Percentiles rank a stretch among this genome's conserved stretches.
Evolutionary conservation across 1,140 invertebrate genomes (phyloP).

Genomic region (Pachyrhynchus sulphureomaculatus): DNA sequence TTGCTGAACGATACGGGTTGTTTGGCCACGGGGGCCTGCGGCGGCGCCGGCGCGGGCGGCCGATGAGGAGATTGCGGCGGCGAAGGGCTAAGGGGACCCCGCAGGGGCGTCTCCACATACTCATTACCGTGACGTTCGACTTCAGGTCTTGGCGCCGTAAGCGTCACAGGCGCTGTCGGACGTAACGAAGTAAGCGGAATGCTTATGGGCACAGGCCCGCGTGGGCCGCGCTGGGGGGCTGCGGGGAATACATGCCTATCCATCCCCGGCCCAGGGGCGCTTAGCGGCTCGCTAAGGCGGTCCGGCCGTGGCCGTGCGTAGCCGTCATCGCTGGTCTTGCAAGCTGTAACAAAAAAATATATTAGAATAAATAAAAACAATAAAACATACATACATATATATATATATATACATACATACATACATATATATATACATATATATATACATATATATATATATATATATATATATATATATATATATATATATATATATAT

Average conservation of each 20-base stretch:
- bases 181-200: constrained; percentile 22
- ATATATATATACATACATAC: too few relatives aligned
- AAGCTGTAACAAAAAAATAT: constrained; percentile 38
- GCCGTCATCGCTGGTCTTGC: constrained; percentile 62
- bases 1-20: constrained; percentile 61
- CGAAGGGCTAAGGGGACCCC: constrained; percentile 48
- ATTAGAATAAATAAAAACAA: too few relatives aligned
- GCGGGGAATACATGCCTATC: constrained; percentile 62
- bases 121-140: constrained; percentile 76
- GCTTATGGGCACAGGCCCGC: constrained; percentile 45
- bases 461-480: too few relatives aligned
- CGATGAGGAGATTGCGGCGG: constrained; percentile 42
- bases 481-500: too few relatives aligned
- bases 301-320: constrained; percentile 33
- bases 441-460: too few relatives aligned
- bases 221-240: constrained; percentile 64
- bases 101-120: constrained; percentile 81
- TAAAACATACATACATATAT: too few relatives aligned
- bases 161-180: constrained; percentile 55
- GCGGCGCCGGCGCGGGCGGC: constrained; percentile 43
- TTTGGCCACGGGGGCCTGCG: constrained; percentile 56
- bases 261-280: constrained; percentile 55
- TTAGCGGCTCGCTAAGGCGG: constrained; percentile 35
- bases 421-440: too few relatives aligned
- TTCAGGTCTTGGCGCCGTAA: constrained; percentile 73